A percentile compares a stretch with the other conserved stretches of the same genome.
Evolutionary conservation across 2,888 invertebrate genomes (phyloP).

Genomic region (Copidosoma aretas): DNA sequence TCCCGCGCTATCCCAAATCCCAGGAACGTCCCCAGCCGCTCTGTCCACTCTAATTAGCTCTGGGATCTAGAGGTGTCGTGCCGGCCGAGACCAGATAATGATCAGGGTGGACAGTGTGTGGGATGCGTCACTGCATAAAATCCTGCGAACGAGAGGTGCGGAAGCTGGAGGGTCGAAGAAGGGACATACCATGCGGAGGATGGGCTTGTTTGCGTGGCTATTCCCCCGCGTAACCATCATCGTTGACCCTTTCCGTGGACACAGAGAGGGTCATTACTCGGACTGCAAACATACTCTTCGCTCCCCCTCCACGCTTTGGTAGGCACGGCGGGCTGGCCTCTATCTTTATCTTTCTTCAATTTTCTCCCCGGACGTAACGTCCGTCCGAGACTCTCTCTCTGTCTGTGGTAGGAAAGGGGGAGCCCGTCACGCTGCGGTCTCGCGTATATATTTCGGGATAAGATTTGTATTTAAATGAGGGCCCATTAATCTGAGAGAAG

Average conservation of each 20-base stretch:
- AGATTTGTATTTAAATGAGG: slow-evolving; percentile 64
- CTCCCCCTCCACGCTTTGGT: slow-evolving; percentile 48
- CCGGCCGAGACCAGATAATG: not conserved
- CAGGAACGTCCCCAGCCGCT: no score
- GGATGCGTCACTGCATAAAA: slow-evolving; percentile 38
- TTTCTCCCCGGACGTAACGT: slow-evolving; percentile 17
- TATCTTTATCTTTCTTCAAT: slow-evolving; percentile 23
- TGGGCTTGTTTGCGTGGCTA: slow-evolving; percentile 60
- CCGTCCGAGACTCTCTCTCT: not conserved
- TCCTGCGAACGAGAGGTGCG: not conserved
- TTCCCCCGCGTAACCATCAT: slow-evolving; percentile 57
- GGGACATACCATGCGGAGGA: slow-evolving; percentile 39
- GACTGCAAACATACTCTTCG: slow-evolving; percentile 61
- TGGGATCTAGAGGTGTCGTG: not conserved
- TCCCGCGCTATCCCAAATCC: not conserved
- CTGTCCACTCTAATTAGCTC: not conserved
- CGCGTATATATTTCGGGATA: slow-evolving; percentile 53
- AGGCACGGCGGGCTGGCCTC: not conserved
- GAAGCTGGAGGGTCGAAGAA: slow-evolving; percentile 17
- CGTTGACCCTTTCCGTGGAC: slow-evolving; percentile 46
- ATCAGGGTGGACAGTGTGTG: no score
- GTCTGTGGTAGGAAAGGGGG: no score
- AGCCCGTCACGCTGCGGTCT: slow-evolving; percentile 31
- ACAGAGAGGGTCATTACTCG: slow-evolving; percentile 60
- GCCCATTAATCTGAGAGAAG: slow-evolving; percentile 60